Evolutionary conservation across 2,888 invertebrate species (phyloP).

Genomic region (Harpalus rubripes): DNA sequence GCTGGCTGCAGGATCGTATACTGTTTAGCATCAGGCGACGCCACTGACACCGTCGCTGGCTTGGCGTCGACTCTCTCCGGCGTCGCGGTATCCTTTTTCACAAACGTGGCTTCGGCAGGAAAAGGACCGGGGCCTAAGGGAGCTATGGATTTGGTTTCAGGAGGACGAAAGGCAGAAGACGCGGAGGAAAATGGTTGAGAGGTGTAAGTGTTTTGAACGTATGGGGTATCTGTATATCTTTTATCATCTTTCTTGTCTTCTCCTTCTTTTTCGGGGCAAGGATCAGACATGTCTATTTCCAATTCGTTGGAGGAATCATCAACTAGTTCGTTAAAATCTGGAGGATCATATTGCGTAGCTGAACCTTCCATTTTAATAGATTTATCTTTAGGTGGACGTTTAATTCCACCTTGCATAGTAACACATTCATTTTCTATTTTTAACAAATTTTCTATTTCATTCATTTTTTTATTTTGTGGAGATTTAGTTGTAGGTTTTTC

Average conservation of each 20-base stretch:
- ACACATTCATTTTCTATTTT: conserved; percentile 79
- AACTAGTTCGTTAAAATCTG: conserved; percentile 87
- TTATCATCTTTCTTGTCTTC: conserved; percentile 79
- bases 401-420: conserved; percentile 74
- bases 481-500: conserved; percentile 56
- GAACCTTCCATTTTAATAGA: conserved; percentile 73
- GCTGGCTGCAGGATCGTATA: conserved; percentile 93
- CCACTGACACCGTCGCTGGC: conserved; percentile 71
- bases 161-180: conserved; percentile 90
- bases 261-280: conserved; percentile 82
- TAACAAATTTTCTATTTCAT: conserved; percentile 73
- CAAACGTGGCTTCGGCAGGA: conserved; percentile 87
- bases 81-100: conserved; percentile 72
- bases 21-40: conserved; percentile 82
- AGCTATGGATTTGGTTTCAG: conserved; percentile 79
- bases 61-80: conserved; percentile 72
- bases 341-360: conserved; percentile 82
- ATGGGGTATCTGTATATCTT: conserved; percentile 33
- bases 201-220: conserved; percentile 69
- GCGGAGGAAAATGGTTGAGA: conserved; percentile 76
- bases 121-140: conserved; percentile 80
- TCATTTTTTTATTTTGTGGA: conserved; percentile 51
- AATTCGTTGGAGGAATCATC: conserved; percentile 89
- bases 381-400: conserved; percentile 70
- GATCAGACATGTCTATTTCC: conserved; percentile 89